Conservation (phyloP, 1,140 invertebrate genomes). For the Potamilus streckersoni region DNA sequence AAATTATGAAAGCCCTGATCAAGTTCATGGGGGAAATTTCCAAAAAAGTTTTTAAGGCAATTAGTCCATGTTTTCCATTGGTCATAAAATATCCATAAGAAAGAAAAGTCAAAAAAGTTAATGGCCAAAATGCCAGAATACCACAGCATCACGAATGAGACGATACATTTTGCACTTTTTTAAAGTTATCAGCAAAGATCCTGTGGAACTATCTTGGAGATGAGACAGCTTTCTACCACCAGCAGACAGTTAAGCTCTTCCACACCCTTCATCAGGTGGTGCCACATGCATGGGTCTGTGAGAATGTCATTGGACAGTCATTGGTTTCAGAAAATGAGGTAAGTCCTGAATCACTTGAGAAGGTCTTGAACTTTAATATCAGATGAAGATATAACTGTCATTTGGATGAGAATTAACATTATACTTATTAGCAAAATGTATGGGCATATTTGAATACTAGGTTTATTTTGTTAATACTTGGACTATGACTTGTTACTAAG, state of each 20-base stretch:
- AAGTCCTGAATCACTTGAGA: not conserved
- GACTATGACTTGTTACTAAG: too few species aligned
- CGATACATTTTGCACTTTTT: slow-evolving; percentile 14
- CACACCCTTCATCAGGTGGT: slow-evolving; percentile 80
- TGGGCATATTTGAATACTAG: too few species aligned
- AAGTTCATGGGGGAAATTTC: too few species aligned
- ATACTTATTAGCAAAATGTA: too few species aligned
- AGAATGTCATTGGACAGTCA: slow-evolving; percentile 77
- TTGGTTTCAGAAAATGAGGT: slow-evolving; percentile 66
- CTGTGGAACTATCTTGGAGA: slow-evolving; percentile 78
- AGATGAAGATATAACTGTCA: not conserved
- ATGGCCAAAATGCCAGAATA: not conserved
- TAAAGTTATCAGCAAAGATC: slow-evolving; percentile 74
- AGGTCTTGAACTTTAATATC: not conserved
- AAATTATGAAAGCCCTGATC: too few species aligned
- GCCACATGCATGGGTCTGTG: slow-evolving; percentile 74
- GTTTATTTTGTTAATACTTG: too few species aligned
- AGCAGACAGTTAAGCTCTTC: slow-evolving; percentile 77
- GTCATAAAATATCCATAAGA: not conserved
- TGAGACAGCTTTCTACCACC: slow-evolving; percentile 72
- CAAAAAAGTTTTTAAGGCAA: too few species aligned
- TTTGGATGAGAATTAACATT: too few species aligned
- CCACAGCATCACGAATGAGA: not conserved
- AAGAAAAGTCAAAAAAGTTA: not conserved
- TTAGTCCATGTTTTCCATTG: not conserved